Conservation (phyloP, 2,888 invertebrate species). For the Xestia rhomboidea region DNA sequence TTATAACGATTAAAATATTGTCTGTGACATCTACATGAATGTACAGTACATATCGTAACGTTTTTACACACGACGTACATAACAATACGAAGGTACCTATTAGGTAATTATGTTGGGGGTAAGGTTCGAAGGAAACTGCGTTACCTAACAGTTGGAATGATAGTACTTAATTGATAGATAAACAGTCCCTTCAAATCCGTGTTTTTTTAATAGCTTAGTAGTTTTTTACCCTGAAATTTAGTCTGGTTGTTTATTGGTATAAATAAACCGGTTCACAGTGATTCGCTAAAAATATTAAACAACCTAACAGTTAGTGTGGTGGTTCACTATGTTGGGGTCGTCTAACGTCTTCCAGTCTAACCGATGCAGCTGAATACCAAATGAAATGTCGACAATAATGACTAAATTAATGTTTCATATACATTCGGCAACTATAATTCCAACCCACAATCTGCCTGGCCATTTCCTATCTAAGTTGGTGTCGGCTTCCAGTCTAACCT, state of each 20-base stretch:
- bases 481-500: too few species aligned
- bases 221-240: background rate
- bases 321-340: too few species aligned
- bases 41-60: background rate
- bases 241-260: background rate
- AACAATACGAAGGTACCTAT: constrained; percentile 3
- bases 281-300: too few species aligned
- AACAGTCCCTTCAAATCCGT: background rate
- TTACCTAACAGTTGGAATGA: background rate
- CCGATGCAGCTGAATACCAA: too few species aligned
- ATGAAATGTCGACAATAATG: too few species aligned
- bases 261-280: too few species aligned
- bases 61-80: background rate
- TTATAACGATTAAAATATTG: constrained; percentile 44
- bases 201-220: background rate
- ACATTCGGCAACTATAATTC: too few species aligned
- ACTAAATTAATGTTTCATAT: too few species aligned
- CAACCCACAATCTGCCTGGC: too few species aligned
- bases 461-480: too few species aligned
- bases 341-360: too few species aligned
- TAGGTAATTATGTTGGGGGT: constrained; percentile 20
- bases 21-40: constrained; percentile 36
- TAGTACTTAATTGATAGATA: constrained; percentile 23
- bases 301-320: too few species aligned
- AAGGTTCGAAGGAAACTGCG: constrained; percentile 9